Conservation (phyloP, 30 jellyfish, hydroid and myxozoan genomes). For the Nemopilema nomurai region DNA sequence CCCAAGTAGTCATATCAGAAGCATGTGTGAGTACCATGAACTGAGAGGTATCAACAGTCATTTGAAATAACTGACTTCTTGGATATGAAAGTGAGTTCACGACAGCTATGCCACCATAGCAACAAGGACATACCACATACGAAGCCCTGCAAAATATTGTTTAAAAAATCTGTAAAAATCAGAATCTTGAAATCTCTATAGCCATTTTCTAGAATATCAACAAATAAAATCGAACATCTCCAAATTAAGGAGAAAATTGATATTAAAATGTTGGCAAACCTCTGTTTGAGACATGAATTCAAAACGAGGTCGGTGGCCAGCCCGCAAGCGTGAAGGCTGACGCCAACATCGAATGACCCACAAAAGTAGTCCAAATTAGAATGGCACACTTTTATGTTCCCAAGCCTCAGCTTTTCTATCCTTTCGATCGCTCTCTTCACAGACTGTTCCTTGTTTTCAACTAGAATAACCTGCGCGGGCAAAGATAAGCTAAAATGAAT, state of each 20-base stretch:
- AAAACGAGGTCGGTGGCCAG: slow-evolving; percentile 91
- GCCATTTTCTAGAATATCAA: too few relatives aligned
- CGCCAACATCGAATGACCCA: slow-evolving; percentile 82
- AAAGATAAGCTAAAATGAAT: not conserved
- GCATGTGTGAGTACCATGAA: slow-evolving; percentile 72
- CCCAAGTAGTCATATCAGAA: slow-evolving; percentile 89
- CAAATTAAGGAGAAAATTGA: too few relatives aligned
- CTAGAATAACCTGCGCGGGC: slow-evolving; percentile 56
- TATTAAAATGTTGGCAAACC: too few relatives aligned
- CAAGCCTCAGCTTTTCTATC: slow-evolving; percentile 36
- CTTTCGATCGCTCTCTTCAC: slow-evolving; percentile 71
- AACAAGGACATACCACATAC: slow-evolving; percentile 89
- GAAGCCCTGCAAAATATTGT: slow-evolving; percentile 74
- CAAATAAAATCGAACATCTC: too few relatives aligned
- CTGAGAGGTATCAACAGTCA: slow-evolving; percentile 11
- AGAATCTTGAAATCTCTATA: too few relatives aligned
- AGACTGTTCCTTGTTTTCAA: slow-evolving; percentile 92
- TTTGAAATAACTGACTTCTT: slow-evolving; percentile 60
- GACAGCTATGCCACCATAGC: slow-evolving; percentile 84
- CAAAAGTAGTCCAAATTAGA: slow-evolving; percentile 75
- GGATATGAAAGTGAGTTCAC: slow-evolving; percentile 72
- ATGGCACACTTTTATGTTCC: slow-evolving; percentile 60
- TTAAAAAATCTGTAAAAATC: too few relatives aligned
- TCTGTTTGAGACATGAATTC: slow-evolving; percentile 53
- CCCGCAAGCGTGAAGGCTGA: slow-evolving; percentile 93